A percentile compares a stretch with the other conserved stretches of the same genome.
Conservation (phyloP, 2,113 vertebrate genomes). For the Turdus rufiventris region DNA sequence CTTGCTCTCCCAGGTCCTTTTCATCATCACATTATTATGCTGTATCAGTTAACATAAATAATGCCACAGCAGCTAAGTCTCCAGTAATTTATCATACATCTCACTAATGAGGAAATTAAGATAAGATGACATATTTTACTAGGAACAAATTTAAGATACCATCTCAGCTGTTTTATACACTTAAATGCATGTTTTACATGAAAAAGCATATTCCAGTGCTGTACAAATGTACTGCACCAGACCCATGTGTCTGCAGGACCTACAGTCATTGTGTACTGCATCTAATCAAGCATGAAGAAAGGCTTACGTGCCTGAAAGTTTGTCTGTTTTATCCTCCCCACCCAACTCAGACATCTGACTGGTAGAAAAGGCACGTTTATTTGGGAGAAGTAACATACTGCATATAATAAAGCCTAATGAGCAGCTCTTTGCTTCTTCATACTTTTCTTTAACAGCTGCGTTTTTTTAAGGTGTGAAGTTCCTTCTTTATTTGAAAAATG, state of each 20-base stretch:
- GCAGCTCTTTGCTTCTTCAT: not conserved
- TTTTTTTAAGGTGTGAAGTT: not conserved
- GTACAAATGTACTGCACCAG: not conserved
- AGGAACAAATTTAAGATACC: not conserved
- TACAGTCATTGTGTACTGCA: not conserved
- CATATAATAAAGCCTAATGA: not conserved
- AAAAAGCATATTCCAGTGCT: not conserved
- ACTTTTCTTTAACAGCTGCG: not conserved
- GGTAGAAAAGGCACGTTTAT: not conserved
- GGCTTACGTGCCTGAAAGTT: not conserved
- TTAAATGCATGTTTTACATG: not conserved
- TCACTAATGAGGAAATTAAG: not conserved
- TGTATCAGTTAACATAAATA: not conserved
- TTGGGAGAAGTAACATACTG: not conserved
- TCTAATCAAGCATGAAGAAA: not conserved
- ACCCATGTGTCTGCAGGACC: accelerated
- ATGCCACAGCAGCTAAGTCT: not conserved
- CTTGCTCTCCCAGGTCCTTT: not conserved
- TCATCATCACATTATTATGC: not conserved
- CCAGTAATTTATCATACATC: not conserved
- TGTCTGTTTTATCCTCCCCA: not conserved
- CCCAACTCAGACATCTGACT: not conserved
- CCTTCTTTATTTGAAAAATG: not conserved
- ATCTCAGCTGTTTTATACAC: not conserved
- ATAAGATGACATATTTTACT: not conserved